Base-by-base conservation (phyloP, 2,113 vertebrate genomes). In the Podarcis raffonei region DNA sequence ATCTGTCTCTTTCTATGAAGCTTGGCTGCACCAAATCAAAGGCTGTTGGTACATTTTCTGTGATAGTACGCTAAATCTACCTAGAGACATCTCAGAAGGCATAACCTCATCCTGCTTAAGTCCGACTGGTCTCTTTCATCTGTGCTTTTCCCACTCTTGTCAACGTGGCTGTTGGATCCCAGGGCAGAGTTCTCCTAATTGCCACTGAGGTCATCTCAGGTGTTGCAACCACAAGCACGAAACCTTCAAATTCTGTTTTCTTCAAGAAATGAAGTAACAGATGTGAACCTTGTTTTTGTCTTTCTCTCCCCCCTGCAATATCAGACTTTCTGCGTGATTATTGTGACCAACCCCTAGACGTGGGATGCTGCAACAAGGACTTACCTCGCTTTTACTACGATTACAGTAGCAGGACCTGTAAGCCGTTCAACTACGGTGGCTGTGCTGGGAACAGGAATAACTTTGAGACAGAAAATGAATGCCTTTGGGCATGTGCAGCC, bases 361-460 rank as follows among this genome's bases (percentile, higher is more conserved):
- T 16, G 18, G 83, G 83, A 8, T 20, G 6, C 16, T 84, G 83
- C 83, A 74, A 1, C 1, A 22, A 32, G 74, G 4, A 0, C 1
- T 84, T 84, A 23, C 69, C 20, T 74, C 83, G 48, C 22, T 84
- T 74, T 59, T 84, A 84, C 32, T 84, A 84, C 8, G 22, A 84
- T 27, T 5, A 5, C 20, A 25, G 9, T 2, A 59, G 8, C 20
- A 84, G 74, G 22, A 84, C 1, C 1, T 84, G 83, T 15, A 84
- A 27, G 30, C 16, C 83, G 74, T 84, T 84, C 30, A 35, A 2
- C 23, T 84, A 74, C 72, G 69, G 83, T 37, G 69, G 83, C 69
- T 84, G 83, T 72, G 74, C 57, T 8, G 83, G 83, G 30, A 84
- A 84, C 23, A 74, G 69, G 32, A 84, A 84, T 27, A 84, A 84